phyloP scores from a whole-genome alignment of 2,888 invertebrate genomes.

The Pristionchus japonicus region DNA sequence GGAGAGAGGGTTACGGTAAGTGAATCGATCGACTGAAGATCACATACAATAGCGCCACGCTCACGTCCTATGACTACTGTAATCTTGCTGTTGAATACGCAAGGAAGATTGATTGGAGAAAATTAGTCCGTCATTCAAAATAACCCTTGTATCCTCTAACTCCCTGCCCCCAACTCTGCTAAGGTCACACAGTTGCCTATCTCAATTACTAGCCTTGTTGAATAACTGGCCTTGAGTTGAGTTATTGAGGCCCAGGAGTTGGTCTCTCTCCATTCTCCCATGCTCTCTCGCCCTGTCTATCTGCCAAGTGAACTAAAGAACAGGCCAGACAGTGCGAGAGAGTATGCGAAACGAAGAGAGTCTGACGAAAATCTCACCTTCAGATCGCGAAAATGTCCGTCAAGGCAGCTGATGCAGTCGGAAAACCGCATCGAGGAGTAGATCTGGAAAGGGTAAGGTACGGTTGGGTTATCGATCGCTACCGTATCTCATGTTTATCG shows the following conservation, averaged over 20 bases:
- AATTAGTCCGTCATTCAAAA: neutral
- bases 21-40: too few species aligned
- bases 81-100: too few species aligned
- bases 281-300: neutral
- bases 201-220: neutral
- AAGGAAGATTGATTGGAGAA: neutral
- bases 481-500: neutral
- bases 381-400: constrained; percentile 30
- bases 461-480: neutral
- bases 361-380: neutral
- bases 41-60: too few species aligned
- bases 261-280: neutral
- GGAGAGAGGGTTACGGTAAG: neutral
- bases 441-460: constrained; percentile 14
- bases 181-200: neutral
- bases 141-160: neutral
- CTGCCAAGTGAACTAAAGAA: too few species aligned
- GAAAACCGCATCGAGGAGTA: constrained; percentile 43
- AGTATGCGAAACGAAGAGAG: neutral
- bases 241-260: neutral
- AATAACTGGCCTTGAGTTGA: constrained; percentile 17
- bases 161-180: neutral
- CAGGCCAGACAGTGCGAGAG: neutral
- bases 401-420: constrained; percentile 30
- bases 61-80: too few species aligned